Evolutionary conservation across 2,113 vertebrate species (phyloP), one percentile per base, ranked within the genome.

Genomic region (Ailurus styani): DNA sequence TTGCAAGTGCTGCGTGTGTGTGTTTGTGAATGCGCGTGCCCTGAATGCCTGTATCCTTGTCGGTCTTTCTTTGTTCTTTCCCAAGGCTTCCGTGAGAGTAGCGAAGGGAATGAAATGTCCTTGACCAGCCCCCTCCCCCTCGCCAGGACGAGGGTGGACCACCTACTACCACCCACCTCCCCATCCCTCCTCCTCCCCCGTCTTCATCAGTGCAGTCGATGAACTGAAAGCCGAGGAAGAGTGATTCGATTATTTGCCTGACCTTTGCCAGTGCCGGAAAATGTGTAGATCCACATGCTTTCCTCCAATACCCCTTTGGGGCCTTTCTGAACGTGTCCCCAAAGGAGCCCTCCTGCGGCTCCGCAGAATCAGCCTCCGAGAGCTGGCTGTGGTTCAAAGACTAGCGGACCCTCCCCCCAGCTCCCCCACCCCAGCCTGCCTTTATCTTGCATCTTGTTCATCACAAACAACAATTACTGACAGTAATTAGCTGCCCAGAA

Each of bases 401-500:
- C 18, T 0, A 78, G 15, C 6, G 0, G 57, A 57, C 50, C 23
- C 1, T 23, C 8, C 77, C 45, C 7, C 13, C 40, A 52, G 13
- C 60, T 7, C 20, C 29, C 12, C 57, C 77, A 40, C 52, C 52
- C 23, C 25, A 72, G 66, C 20, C 42, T 25, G 90, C 57, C 88
- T 96, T 96, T 95, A 73, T 93, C 77, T 68, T 0, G 0, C 70
- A n/a, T 60, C 12, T 11, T 47, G 64, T 95, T 94, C 79, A 27
- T 72, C 52, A 77, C 90, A 91, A 96, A 92, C 94, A 97, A 90
- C 84, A 95, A 95, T 96, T 94, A 95, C 96, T 82, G 95, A 88
- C 45, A 90, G 96, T 78, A 96, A 96, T 97, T 95, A 97, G 94
- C 97, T 85, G 68, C 68, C 94, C 90, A 23, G 90, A 97, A 97